Percentiles rank a stretch among this genome's conserved stretches.
Conservation (phyloP, 2,113 vertebrate species). For the Cairina moschata region DNA sequence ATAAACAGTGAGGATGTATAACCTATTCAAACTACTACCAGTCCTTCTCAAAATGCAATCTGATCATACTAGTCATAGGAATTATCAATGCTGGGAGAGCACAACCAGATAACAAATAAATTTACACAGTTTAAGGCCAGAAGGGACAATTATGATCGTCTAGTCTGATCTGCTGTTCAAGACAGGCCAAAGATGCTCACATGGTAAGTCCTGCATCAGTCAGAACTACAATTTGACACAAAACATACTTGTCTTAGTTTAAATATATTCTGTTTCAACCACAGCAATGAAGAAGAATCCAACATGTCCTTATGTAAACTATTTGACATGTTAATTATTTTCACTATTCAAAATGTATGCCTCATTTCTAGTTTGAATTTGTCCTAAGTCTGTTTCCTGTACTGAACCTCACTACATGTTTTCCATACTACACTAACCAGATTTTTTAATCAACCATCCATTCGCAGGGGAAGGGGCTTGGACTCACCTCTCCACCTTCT, state of each 20-base stretch:
- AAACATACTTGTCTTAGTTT: background rate
- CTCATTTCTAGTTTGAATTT: background rate
- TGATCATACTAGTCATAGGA: background rate
- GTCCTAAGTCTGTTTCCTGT: background rate
- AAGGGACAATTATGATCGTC: background rate
- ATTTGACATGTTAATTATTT: background rate
- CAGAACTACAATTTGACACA: background rate
- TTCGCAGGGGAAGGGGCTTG: background rate
- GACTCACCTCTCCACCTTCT: background rate
- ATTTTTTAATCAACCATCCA: background rate
- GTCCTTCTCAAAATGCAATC: background rate
- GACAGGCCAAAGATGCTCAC: background rate
- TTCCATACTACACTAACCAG: background rate
- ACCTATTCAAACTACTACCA: background rate
- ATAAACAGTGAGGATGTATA: background rate
- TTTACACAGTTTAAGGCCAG: conserved; percentile 5
- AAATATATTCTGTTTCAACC: background rate
- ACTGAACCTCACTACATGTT: background rate
- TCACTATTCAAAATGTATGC: background rate
- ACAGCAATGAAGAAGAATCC: background rate
- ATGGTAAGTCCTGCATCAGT: background rate
- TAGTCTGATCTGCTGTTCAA: background rate
- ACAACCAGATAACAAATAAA: background rate
- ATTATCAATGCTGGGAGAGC: background rate
- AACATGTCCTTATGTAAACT: background rate